Conservation (phyloP, 2,113 vertebrate species). For the Ceyx margarethae region DNA sequence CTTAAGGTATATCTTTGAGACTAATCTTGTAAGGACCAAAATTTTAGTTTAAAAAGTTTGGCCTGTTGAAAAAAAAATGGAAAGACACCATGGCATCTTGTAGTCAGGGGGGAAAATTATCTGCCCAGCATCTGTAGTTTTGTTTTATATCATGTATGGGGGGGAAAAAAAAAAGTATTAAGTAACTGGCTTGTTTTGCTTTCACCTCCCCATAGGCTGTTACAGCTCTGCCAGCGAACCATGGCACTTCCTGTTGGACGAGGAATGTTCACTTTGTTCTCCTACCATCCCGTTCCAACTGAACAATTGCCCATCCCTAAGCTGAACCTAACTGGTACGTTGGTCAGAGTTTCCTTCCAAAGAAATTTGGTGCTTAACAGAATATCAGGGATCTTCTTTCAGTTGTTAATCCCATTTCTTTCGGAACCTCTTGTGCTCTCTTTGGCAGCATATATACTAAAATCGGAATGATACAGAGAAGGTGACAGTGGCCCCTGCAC, state of each 20-base stretch:
- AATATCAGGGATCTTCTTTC: background rate
- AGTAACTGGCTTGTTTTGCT: background rate
- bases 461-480: background rate
- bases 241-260: constrained; percentile 95
- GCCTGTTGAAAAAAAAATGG: background rate
- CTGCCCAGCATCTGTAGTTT: background rate
- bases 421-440: background rate
- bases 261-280: constrained; percentile 97
- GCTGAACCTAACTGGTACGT: constrained; percentile 91
- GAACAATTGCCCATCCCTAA: constrained; percentile 95
- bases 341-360: background rate
- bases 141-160: background rate
- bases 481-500: background rate
- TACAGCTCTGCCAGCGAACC: constrained; percentile 94
- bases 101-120: fast-evolving
- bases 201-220: constrained; percentile 74
- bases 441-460: background rate
- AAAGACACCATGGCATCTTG: background rate
- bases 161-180: too few relatives aligned
- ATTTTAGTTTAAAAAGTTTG: background rate
- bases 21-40: background rate
- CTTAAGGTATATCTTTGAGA: background rate
- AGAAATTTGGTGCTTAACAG: background rate
- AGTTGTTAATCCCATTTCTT: fast-evolving
- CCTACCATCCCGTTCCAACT: constrained; percentile 93